Conservation (phyloP, 2,113 vertebrate genomes). For the Chloropsis cyanopogon region DNA sequence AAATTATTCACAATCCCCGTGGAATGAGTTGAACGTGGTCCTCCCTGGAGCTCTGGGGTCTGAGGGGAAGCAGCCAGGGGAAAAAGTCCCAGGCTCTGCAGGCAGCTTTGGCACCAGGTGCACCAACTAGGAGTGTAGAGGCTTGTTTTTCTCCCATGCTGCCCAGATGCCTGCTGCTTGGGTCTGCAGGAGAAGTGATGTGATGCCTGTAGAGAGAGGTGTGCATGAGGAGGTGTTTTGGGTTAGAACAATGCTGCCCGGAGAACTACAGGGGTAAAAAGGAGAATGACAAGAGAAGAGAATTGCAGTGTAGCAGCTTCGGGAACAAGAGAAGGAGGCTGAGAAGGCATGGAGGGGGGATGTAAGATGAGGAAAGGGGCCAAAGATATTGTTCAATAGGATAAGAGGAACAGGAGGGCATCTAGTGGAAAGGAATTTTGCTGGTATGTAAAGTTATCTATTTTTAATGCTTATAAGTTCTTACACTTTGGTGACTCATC, state of each 20-base stretch:
- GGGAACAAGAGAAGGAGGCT: not conserved
- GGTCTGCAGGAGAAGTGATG: not conserved
- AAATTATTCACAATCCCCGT: not conserved
- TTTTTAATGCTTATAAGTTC: not conserved
- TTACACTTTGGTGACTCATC: not conserved
- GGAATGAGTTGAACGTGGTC: not conserved
- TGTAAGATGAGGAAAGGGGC: not conserved
- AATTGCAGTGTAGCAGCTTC: not conserved
- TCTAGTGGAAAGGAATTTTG: not conserved
- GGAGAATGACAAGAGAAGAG: not conserved
- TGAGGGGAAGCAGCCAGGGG: not conserved
- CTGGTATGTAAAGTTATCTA: not conserved
- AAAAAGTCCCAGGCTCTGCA: not conserved
- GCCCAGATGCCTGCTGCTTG: not conserved
- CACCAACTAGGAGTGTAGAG: rapidly evolving
- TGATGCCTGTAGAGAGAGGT: not conserved
- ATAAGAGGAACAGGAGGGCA: not conserved
- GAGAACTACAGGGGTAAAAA: not conserved
- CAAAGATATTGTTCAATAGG: rapidly evolving
- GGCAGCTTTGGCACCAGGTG: not conserved
- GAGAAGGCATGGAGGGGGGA: not conserved
- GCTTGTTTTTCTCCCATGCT: not conserved
- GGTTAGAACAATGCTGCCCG: not conserved
- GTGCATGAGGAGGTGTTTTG: not conserved
- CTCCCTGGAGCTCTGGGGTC: not conserved